Base-by-base conservation (phyloP, 1,140 invertebrate genomes). In the Drosophila eugracilis region DNA sequence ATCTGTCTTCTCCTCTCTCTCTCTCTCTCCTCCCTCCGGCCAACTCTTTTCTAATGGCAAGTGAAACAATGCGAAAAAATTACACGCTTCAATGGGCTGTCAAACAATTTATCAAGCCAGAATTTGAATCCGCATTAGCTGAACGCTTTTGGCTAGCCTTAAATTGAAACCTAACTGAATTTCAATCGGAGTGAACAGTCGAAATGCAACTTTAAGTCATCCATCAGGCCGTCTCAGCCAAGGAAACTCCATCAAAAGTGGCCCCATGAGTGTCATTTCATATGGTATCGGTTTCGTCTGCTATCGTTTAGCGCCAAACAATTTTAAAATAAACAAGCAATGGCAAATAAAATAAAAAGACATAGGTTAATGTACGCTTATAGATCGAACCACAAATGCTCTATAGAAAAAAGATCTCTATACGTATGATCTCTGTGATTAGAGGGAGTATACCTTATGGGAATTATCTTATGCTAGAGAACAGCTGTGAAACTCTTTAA, bases 231-330 rank as follows among this genome's bases (percentile, higher is more conserved):
- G 14, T 54, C 32, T 26, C 41, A 39, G 12, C 42, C 36, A 85
- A 75, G 57, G 58, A 78, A 80, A 75, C 54, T 62, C 55, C 55
- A 75, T 71, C 41, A 57, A 72, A 69, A 76, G 52, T 63, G 65
- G 50, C 36, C 59, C 71, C 55, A 14, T 4, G 76, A 65, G 59
- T 45, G 48, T 50, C 52, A 37, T 66, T 52, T 21, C 5, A 21
- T 5, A 14, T 9, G 60, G 10, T 34, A 65, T 50, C 42, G 24
- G 24, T 17, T 17, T 24, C 47, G 21, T 53, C 30, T 10, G 28
- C 36, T 53, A 66, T 59, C 36, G 45, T 47, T 77, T 54, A 60
- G 21, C 12, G 37, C 5, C 34, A 54, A 66, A 52, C 15, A 41
- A 17, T 47, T 45, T 62, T 52, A 28, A 70, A 78, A 60, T 48